phyloP scores from a whole-genome alignment of 1,140 invertebrate genomes.

The Plectrocnemia conspersa region DNA sequence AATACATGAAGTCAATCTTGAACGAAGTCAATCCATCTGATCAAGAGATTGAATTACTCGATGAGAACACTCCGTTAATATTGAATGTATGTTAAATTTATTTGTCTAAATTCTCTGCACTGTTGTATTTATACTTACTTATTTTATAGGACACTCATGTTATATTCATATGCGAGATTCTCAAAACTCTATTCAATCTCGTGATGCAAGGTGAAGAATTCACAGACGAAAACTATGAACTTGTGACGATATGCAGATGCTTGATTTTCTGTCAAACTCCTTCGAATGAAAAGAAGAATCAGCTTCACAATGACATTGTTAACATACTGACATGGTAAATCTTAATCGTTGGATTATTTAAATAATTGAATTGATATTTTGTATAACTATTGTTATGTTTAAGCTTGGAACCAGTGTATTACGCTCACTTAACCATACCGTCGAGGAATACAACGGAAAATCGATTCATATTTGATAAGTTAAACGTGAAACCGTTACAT shows the following conservation, averaged over 20 bases:
- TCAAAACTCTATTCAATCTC: constrained; percentile 90
- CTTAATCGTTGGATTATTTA: constrained; percentile 22
- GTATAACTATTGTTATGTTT: too few species aligned
- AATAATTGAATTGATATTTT: too few species aligned
- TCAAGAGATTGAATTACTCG: constrained; percentile 25
- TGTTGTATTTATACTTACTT: constrained; percentile 25
- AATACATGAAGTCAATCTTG: constrained; percentile 72
- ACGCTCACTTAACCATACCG: too few species aligned
- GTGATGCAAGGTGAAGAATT: constrained; percentile 51
- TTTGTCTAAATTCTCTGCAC: constrained; percentile 1
- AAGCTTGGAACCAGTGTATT: too few species aligned
- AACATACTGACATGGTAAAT: constrained; percentile 55
- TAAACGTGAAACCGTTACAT: constrained; percentile 42
- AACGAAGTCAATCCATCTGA: constrained; percentile 43
- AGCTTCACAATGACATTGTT: constrained; percentile 66
- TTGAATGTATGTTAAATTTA: background rate
- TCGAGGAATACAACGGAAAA: constrained; percentile 48
- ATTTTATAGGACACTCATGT: constrained; percentile 59
- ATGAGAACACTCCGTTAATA: background rate
- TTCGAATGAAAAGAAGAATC: constrained; percentile 59
- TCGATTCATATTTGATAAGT: too few species aligned
- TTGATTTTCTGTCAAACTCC: constrained; percentile 62
- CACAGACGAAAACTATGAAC: constrained; percentile 58
- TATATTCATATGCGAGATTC: constrained; percentile 72
- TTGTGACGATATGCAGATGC: constrained; percentile 68